These are phyloP conservation scores for Machaerirhynchus nigripectus DNA, from an alignment of 2,113 vertebrate genomes.

Conservation along the genomic window DNA sequence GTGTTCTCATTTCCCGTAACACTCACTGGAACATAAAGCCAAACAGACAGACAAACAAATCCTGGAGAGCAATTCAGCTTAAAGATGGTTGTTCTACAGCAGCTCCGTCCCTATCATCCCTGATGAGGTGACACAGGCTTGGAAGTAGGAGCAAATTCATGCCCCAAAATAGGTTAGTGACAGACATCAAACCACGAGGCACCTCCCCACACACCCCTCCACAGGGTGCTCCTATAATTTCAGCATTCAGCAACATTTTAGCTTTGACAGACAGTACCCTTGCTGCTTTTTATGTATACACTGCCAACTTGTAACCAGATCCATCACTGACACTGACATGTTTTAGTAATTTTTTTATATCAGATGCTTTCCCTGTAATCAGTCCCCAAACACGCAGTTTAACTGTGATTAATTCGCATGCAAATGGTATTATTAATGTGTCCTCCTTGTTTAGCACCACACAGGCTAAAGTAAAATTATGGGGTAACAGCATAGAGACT, in stretches of 20 bases:
- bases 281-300: neutral
- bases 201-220: neutral
- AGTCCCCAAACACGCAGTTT: neutral
- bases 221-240: neutral
- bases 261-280: neutral
- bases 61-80: neutral
- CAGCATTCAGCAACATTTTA: neutral
- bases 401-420: neutral
- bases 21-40: neutral
- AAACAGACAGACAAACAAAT: constrained; percentile 21
- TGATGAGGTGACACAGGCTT: neutral
- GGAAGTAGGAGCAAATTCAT: neutral
- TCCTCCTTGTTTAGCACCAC: neutral
- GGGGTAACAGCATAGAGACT: constrained; percentile 36
- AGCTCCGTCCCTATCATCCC: neutral
- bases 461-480: constrained; percentile 18
- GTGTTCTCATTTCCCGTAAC: constrained; percentile 5
- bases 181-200: neutral
- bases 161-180: neutral
- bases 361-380: constrained; percentile 19
- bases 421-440: neutral
- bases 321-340: neutral
- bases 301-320: neutral
- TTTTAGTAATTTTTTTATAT: neutral
- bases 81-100: neutral